Conservation (phyloP, 2,113 vertebrate species). For the Megaceryle maxima region DNA sequence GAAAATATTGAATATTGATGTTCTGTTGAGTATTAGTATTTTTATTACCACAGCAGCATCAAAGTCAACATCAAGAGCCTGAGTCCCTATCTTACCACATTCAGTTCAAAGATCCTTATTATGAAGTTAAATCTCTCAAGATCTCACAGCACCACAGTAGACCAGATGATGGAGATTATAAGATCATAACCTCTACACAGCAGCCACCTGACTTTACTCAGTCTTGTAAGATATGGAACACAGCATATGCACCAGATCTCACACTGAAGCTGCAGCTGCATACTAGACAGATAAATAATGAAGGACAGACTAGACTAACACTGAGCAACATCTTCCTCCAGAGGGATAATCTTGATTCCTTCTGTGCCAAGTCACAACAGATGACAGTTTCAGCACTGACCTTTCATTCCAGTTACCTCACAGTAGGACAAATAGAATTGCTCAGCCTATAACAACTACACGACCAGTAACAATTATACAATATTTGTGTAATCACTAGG, state of each 20-base stretch:
- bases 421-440: not conserved
- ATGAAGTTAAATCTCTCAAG: not conserved
- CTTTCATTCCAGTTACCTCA: not conserved
- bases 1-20: not conserved
- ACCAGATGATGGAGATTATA: not conserved
- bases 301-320: not conserved
- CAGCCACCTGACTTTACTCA: not conserved
- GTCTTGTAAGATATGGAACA: not conserved
- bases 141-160: not conserved
- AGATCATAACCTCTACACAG: not conserved
- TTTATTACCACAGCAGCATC: not conserved
- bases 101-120: not conserved
- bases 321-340: not conserved
- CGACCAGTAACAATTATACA: not conserved
- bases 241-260: not conserved
- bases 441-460: not conserved
- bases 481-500: not conserved
- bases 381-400: not conserved
- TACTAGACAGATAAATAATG: not conserved
- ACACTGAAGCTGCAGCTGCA: not conserved
- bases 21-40: not conserved
- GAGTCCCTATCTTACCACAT: not conserved
- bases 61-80: not conserved
- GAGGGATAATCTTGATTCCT: not conserved
- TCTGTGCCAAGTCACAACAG: not conserved